Evolutionary conservation across 2,113 vertebrate genomes (phyloP).

Genomic region (Fukomys damarensis): DNA sequence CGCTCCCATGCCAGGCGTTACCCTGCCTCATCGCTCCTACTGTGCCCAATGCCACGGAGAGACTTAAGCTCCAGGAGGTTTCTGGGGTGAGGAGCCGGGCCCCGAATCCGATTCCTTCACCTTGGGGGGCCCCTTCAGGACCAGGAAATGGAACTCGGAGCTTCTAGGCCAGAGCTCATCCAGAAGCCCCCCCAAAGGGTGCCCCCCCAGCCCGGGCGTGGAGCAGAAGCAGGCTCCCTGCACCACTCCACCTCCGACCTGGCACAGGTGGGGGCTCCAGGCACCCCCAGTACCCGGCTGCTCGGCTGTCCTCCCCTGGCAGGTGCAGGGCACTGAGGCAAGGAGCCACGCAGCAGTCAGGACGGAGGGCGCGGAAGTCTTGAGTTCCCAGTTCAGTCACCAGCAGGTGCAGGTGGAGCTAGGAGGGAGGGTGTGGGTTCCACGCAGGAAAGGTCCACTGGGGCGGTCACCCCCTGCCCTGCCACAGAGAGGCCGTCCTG

Average conservation of each 20-base stretch:
- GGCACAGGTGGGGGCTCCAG: not conserved
- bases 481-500: not conserved
- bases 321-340: rapidly evolving
- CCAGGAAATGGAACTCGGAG: not conserved
- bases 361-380: not conserved
- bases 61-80: not conserved
- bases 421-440: no score
- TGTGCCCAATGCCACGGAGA: not conserved
- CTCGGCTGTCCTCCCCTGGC: rapidly evolving
- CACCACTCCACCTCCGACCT: no score
- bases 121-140: not conserved
- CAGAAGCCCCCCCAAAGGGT: not conserved
- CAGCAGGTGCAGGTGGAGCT: not conserved
- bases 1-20: not conserved
- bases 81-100: no score
- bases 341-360: rapidly evolving
- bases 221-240: not conserved
- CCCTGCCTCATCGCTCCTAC: not conserved
- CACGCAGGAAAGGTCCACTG: no score
- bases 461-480: not conserved
- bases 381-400: not conserved
- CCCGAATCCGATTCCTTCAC: not conserved
- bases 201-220: not conserved
- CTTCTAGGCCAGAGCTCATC: not conserved
- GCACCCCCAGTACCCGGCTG: not conserved